Base-by-base conservation (phyloP, 2,113 vertebrate genomes). In the Carlito syrichta region DNA sequence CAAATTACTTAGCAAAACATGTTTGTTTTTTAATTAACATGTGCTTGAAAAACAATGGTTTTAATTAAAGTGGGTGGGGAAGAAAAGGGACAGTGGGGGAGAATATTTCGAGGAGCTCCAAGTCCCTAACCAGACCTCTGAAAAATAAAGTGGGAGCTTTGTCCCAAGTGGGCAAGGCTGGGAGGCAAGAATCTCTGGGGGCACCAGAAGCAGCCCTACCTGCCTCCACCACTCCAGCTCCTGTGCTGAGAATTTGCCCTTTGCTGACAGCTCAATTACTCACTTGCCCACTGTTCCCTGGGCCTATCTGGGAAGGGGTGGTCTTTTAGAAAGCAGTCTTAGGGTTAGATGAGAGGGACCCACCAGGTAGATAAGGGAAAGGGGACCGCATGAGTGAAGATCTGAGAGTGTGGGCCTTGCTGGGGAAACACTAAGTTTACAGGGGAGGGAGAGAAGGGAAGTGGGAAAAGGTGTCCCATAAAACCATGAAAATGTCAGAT, bases 11-110 rank as follows among this genome's bases (percentile, higher is more conserved):
- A 98, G 95, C 96, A 97, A 98, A 98, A 97, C 97, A 98, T 90
- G 96, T 98, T 98, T 98, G 97, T 92, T 98, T 98, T 97, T 97
- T 98, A 97, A 98, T 98, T 98, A 98, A 97, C 97, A 97, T 97
- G 94, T 96, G 96, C 96, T 96, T 96, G 86, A 50, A 97, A 97
- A 97, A 98, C 97, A 98, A 96, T 98, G 97, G 97, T 98, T 98
- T 98, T 97, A 89, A 98, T 98, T 98, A 98, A 96, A 96, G 95
- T 77, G 96, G 86, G 96, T 96, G 89, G 82, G 91, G 91, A 91
- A 95, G 62, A 94, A 76, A 90, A 87, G 63, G 82, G 78, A 85
- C 30, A 8, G 6, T 83, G 83, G 69, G 78, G 89, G 74, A 91
- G 85, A 94, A 96, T 78, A 96, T 89, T 97, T 83, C 94, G 87